A percentile compares a stretch with the other conserved stretches of the same genome.
Conservation (phyloP, 2,888 invertebrate genomes). For the Theretra japonica region DNA sequence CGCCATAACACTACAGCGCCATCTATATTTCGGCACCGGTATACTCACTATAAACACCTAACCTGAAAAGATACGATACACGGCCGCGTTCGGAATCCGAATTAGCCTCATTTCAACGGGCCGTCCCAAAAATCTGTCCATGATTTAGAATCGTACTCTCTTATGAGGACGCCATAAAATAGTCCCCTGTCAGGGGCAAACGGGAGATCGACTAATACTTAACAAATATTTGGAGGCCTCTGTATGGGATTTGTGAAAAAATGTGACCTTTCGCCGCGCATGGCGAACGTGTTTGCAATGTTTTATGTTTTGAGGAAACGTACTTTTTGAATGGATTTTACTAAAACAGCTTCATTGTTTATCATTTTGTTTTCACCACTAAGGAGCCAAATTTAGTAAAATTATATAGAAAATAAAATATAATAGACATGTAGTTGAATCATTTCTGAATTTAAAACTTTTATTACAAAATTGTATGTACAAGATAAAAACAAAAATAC, state of each 20-base stretch:
- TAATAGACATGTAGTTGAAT: no score
- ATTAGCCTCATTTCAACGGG: conserved; percentile 48
- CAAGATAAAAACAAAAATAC: no score
- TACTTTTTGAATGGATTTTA: background rate
- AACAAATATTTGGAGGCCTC: conserved; percentile 64
- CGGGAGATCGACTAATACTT: conserved; percentile 68
- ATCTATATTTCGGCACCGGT: conserved; percentile 14
- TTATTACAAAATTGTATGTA: no score
- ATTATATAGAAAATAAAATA: no score
- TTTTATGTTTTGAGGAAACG: background rate
- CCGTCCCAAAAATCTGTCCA: conserved; percentile 64
- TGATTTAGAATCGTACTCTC: conserved; percentile 71
- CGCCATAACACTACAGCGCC: background rate
- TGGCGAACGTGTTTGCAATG: background rate
- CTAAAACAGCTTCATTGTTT: no score
- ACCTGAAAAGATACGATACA: conserved; percentile 40
- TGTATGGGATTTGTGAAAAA: conserved; percentile 42
- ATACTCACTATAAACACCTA: conserved; percentile 33
- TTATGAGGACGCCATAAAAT: conserved; percentile 74
- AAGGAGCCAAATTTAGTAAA: no score
- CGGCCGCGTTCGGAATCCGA: conserved; percentile 43
- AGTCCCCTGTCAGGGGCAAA: conserved; percentile 74
- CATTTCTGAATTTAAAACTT: no score
- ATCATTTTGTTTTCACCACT: no score
- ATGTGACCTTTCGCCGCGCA: background rate